Conservation (phyloP, 2,113 vertebrate genomes). For the Orcinus orca region DNA sequence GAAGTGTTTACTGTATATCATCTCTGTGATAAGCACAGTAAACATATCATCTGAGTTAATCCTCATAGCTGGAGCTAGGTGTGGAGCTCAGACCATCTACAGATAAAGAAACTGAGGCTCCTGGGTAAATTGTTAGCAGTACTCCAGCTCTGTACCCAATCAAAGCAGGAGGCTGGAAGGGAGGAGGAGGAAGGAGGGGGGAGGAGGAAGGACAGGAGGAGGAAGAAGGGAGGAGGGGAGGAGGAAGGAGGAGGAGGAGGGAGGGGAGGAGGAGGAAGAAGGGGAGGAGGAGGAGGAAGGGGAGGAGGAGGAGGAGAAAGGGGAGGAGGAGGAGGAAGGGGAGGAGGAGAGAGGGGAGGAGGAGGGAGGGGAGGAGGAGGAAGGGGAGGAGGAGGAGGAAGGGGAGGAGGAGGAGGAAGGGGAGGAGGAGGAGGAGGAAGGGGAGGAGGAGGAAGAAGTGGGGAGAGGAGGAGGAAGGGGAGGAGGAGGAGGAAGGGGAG, state of each 20-base stretch:
- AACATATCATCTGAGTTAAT: neutral
- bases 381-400: too few relatives aligned
- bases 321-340: too few relatives aligned
- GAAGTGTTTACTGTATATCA: neutral
- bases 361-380: rapidly evolving
- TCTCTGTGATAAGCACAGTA: neutral
- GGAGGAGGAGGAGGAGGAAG: too few relatives aligned
- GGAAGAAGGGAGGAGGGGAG: too few relatives aligned
- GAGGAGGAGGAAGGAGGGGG: too few relatives aligned
- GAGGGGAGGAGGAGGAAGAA: too few relatives aligned
- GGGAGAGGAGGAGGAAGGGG: too few relatives aligned
- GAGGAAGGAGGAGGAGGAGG: too few relatives aligned
- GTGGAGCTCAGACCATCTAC: neutral
- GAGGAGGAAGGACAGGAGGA: too few relatives aligned
- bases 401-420: rapidly evolving
- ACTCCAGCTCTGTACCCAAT: neutral
- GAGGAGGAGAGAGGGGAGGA: too few relatives aligned
- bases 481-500: too few relatives aligned
- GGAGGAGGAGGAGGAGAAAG: rapidly evolving
- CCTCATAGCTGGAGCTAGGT: neutral
- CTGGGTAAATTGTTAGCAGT: neutral
- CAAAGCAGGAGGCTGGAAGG: neutral
- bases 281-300: too few relatives aligned
- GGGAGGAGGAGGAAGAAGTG: rapidly evolving
- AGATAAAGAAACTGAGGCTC: neutral